phyloP scores from a whole-genome alignment of 2,888 invertebrate genomes.

The Strigamia transsilvanica region DNA sequence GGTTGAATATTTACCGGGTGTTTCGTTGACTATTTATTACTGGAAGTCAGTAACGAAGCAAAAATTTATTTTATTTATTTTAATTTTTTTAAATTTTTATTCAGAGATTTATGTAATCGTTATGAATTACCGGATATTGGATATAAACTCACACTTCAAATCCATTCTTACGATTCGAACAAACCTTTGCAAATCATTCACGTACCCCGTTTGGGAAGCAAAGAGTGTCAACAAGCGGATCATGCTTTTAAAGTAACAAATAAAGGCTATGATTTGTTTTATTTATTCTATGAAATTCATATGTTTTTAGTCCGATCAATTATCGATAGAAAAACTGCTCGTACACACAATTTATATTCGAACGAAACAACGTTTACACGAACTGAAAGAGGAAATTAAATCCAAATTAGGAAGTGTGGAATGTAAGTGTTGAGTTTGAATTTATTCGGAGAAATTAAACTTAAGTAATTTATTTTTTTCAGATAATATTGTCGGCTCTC shows the following conservation, averaged over 20 bases:
- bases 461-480: conserved; percentile 48
- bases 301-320: conserved; percentile 76
- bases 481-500: conserved; percentile 89
- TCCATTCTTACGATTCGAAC: conserved; percentile 81
- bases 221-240: conserved; percentile 66
- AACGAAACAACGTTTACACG: conserved; percentile 81
- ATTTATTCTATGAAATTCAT: background rate
- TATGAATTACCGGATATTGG: conserved; percentile 72
- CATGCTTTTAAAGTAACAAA: conserved; percentile 63
- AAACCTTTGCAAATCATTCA: conserved; percentile 72
- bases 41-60: conserved; percentile 75
- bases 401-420: conserved; percentile 76
- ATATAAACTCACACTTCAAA: conserved; percentile 87
- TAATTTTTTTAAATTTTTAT: background rate
- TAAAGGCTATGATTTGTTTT: background rate
- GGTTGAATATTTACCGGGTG: conserved; percentile 89
- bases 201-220: conserved; percentile 65
- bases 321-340: conserved; percentile 93
- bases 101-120: conserved; percentile 24
- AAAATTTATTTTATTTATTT: conserved; percentile 1
- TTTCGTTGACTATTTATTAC: conserved; percentile 89
- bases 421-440: conserved; percentile 67
- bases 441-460: too few relatives aligned
- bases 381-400: conserved; percentile 78
- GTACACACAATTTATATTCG: conserved; percentile 95